Base-by-base conservation (phyloP, 2,888 invertebrate genomes). In the Abrostola tripartita region DNA sequence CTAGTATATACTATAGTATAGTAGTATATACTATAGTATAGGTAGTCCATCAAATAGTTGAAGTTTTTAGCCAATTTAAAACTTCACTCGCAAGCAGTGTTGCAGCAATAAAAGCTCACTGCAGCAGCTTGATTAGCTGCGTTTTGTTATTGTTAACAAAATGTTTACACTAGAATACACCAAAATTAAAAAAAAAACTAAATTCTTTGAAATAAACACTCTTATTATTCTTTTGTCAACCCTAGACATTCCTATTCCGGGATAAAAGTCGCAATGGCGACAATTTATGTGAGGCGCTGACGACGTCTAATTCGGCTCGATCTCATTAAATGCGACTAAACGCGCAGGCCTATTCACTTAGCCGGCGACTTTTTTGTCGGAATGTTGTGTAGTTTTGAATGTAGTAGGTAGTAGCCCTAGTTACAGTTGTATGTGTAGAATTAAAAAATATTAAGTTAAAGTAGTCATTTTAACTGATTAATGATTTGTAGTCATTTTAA, bases 271-370 rank as follows among this genome's bases (percentile, higher is more conserved):
- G 84, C 84, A 88, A 87, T 83, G 86, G 90, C 86, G 92, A 91
- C 91, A 94, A 93, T 93, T 93, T 93, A 94, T 92, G 93, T 92
- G 86, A 88, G 86, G 79, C 85, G 84, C 89, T 88, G 91, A 90
- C 89, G 85, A 80, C 87, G 85, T 83, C 91, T 92, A 92, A 92
- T 93, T 92, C 91, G 74, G 83, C 79, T 82, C 81, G 83, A 86
- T 85, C 92, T 93, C 93, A 92, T 94, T 94, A 93, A 90, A 89
- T 78, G 83, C 82, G 85, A 85, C 90, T 90, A 89, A 91, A 90
- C 85, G 87, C 80, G 77, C 79, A 76, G 76, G 83, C 85, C 87
- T 90, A 88, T 93, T 93, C 92, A 92, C 90, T 93, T 91, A 91
- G 84, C 83, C 82, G 79, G 84, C 76, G 85, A 80, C 78, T 88